Base-by-base conservation (phyloP, 1,140 invertebrate species). In the Hermetia illucens region DNA sequence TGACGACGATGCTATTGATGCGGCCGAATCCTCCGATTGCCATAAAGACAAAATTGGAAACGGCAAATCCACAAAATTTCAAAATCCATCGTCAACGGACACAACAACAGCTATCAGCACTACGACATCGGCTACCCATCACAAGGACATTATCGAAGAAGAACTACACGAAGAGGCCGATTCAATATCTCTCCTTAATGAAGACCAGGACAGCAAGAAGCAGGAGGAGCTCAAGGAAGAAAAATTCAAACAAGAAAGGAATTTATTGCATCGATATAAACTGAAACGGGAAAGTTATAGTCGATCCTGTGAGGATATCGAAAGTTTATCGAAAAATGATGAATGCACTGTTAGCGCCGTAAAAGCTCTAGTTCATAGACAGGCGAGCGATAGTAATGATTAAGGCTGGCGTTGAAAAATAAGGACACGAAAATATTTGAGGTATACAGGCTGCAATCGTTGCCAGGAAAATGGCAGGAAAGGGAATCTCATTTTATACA, bases 251-350 rank as follows among this genome's bases (percentile, higher is more conserved):
- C 5, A 32, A 17, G 30, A 32, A 13, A 32, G 13, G 17, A 32
- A 10, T 5, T 5, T 32, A 6, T 32, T 32, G 13, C 30, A 32
- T 8, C 5, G 13, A 6, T 6, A 6, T 32, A 32, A 32, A 32
- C 30, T 32, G 5, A 32, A 32, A 32, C 30, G 30, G 10, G 10
- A 10, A 8, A 32, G 30, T 32, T 32, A 32, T 16, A 32, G 30
- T 32, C 10, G 30, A 32, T 32, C 30, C 5, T 32, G 30, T 32
- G 30, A 32, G 13, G 30, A 32, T 17, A 32, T 32, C 13, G 30
- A 32, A 32, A 32, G 10, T 6, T 32, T 9, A 8, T 32, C 30
- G 13, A 27, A 27, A 13, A 13, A 8, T 9, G 24, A 8, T 27
- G 24, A 27, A 13, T 13, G 8, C 13, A 8, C 24, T 9, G 24